These are phyloP conservation scores for Danionella dracula DNA, from an alignment of 2,797 vertebrate genomes.

Conservation along the genomic window DNA sequence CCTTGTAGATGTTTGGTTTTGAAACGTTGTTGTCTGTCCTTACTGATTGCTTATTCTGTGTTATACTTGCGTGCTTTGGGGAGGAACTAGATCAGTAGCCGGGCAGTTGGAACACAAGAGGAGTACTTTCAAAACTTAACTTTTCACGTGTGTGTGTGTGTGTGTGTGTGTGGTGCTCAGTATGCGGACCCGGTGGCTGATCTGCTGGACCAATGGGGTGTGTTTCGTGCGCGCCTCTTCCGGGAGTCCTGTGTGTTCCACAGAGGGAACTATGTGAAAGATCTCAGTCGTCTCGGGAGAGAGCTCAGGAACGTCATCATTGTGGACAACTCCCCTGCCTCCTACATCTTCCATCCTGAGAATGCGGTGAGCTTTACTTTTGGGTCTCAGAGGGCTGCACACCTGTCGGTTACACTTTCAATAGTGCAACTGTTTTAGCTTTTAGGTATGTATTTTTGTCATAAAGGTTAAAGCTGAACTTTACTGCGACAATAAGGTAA, in stretches of 20 bases:
- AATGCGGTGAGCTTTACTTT: conserved; percentile 82
- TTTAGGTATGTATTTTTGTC: too few relatives aligned
- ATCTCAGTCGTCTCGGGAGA: conserved; percentile 90
- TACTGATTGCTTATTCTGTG: conserved; percentile 2
- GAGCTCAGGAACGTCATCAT: conserved; percentile 95
- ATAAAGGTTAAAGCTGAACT: too few relatives aligned
- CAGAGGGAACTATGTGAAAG: conserved; percentile 94
- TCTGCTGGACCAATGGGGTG: conserved; percentile 93
- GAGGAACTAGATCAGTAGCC: not conserved
- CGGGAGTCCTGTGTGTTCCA: conserved; percentile 96
- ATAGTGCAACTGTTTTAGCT: too few relatives aligned
- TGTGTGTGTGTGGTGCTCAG: conserved; percentile 57
- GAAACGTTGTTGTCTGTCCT: not conserved
- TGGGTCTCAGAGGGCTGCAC: too few relatives aligned
- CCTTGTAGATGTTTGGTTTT: conserved; percentile 1
- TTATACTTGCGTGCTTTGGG: not conserved
- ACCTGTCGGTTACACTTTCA: too few relatives aligned
- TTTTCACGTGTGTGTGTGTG: too few relatives aligned
- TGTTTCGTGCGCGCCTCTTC: conserved; percentile 90
- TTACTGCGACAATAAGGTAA: too few relatives aligned
- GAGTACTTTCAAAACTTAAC: too few relatives aligned
- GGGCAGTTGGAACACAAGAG: not conserved
- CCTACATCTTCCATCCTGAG: conserved; percentile 97
- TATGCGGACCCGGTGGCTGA: conserved; percentile 96
- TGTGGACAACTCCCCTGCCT: conserved; percentile 94